Base-by-base conservation (phyloP, 2,888 invertebrate species). In the Stenoptilia bipunctidactyla region DNA sequence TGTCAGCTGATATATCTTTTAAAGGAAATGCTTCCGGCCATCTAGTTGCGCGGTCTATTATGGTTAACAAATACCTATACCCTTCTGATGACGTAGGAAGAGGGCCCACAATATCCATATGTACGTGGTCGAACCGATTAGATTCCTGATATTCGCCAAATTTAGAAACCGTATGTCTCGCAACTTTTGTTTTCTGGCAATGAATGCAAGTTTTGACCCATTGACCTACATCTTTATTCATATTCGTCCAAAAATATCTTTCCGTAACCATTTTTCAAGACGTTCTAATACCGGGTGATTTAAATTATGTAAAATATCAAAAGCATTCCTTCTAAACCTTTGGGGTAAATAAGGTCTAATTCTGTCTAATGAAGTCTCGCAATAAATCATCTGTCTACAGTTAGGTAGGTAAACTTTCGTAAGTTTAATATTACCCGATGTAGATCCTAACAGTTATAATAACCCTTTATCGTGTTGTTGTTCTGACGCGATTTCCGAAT, bases 261-360 rank as follows among this genome's bases (percentile, higher is more conserved):
- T 25, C 5, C 9, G 5, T 25, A 6, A 25, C 25, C 9, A 25
- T 6, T 25, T 9, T 25, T 25, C 9, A 6, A 25, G 5, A 6
- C 5, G 25, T 25, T 25, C 9, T 25, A 25, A 25, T 25, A 9
- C 25, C 25, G 9, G 33, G 33, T 33, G 33, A n/a, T 8, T 38
- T 10, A 37, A 33, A 34, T 36, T 40, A n/a, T 30, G 43, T 36
- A 30, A 27, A 27, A n/a, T 40, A 10, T 40, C 13, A 27, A 44
- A 44, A 33, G 35, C 37, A 34, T 35, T 15, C 15, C 37, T 35
- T 35, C 40, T 36, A 25, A 33, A 20, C 20, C 10, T 9, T 12
- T 30, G 15, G 33, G 43, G 43, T 12, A 43, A 15, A 20, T 37
- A 40, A 12, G 40, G 43, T 15, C 43, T 37, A 10, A 30, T 2